Base-by-base conservation (phyloP, 37 sponge, comb jelly and placozoan species). In the Mnemiopsis leidyi region DNA sequence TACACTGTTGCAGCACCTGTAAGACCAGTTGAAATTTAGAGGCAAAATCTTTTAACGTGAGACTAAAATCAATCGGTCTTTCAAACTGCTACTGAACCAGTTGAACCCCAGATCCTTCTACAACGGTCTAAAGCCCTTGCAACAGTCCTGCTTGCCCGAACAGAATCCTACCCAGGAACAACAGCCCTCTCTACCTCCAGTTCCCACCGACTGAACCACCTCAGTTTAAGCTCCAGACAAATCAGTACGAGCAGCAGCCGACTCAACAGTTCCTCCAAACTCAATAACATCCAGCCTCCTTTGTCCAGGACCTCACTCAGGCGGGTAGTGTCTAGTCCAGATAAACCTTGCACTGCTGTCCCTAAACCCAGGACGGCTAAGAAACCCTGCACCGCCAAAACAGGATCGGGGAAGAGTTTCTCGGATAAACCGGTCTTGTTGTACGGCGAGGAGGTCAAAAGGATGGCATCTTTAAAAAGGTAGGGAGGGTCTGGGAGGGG, bases 91-190 rank as follows among this genome's bases (percentile, higher is more conserved):
- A 48, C 61, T 13, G 5, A 48, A 48, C 61, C 61, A 48, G 13
- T 48, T 48, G 5, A n/a, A 23, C 30, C 38, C 36, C 36, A 82
- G 82, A 82, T 82, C 38, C 38, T 82, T 5, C 82, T 82, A 1
- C 82, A 82, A 7, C 82, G 82, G 5, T 82, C 82, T 18, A 82
- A 82, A 34, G 82, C 82, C 35, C 38, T 82, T 13, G 82, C 82
- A 34, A 36, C 82, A 31, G 38, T 82, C 13, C 23, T 82, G 36
- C 82, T 82, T 7, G 23, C 82, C 38, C 82, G 82, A 1, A 48
- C 61, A 18, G 61, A 48, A 5, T 18, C 9, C 61, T 18, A 48
- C 61, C 61, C 61, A 48, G 75, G 75, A 28, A 18, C 5, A 2
- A 2, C 30, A 71, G 75, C 26, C 7, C 30, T n/a, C 7, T 2